Percentiles rank a stretch among this genome's conserved stretches.
phyloP scores from a whole-genome alignment of 2,113 vertebrate genomes.

The Catharus minimus region DNA sequence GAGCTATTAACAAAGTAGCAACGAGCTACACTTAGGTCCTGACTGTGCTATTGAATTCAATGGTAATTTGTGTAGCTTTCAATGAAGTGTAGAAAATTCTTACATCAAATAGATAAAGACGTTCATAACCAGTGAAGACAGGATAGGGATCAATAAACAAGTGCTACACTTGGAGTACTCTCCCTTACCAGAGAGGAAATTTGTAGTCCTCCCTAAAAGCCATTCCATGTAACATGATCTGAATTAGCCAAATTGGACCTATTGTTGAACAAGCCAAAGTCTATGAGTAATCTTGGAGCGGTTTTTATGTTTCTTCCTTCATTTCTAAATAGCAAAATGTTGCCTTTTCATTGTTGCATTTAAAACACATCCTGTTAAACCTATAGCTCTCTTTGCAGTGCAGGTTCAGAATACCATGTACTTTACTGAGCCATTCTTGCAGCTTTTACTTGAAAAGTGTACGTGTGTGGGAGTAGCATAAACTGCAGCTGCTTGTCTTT shows the following conservation, averaged over 20 bases:
- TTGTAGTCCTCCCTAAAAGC: not conserved
- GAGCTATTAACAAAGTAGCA: not conserved
- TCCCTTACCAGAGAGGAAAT: not conserved
- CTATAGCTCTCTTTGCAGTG: not conserved
- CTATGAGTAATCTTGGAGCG: not conserved
- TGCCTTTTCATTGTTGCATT: not conserved
- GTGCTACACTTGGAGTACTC: not conserved
- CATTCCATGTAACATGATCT: not conserved
- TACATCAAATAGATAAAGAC: not conserved
- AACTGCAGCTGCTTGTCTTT: slow-evolving; percentile 14
- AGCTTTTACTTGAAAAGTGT: not conserved
- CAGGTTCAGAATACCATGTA: not conserved
- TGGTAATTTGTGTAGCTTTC: not conserved
- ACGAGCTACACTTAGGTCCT: not conserved
- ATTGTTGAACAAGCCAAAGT: not conserved
- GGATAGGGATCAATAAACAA: not conserved
- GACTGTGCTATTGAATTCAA: not conserved
- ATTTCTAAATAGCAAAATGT: not conserved
- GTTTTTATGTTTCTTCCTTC: not conserved
- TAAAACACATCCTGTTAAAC: not conserved
- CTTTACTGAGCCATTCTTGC: not conserved
- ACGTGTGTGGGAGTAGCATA: not conserved
- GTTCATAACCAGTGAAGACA: not conserved
- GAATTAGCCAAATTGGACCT: not conserved
- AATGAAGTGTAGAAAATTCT: not conserved